Conservation (phyloP, 2,113 vertebrate genomes). For the Phaethornis superciliosus region DNA sequence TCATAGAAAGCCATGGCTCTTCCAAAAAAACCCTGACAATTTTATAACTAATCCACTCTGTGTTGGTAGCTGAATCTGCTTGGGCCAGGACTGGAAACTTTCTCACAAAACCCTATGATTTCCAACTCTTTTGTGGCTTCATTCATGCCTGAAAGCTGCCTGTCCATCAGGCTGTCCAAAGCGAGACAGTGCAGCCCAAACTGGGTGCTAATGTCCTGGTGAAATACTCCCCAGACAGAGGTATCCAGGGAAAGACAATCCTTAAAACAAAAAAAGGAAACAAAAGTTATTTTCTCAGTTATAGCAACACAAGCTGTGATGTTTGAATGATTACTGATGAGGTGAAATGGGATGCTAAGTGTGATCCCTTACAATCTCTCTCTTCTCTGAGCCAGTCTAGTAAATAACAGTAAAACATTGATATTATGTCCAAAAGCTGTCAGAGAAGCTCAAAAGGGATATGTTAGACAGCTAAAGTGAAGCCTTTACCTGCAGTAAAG, state of each 20-base stretch:
- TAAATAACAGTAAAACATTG: background rate
- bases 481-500: background rate
- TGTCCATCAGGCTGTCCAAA: background rate
- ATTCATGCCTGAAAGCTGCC: background rate
- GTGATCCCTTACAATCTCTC: background rate
- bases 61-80: background rate
- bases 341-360: background rate
- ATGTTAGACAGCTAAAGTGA: background rate
- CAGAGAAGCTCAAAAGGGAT: background rate
- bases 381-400: background rate
- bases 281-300: background rate
- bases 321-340: background rate
- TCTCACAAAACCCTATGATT: background rate
- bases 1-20: fast-evolving
- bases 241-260: background rate
- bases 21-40: background rate
- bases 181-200: background rate
- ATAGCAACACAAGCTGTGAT: background rate
- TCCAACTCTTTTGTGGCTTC: background rate
- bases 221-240: background rate
- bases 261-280: background rate
- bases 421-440: background rate
- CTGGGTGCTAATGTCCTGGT: background rate
- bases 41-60: background rate
- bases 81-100: background rate